Base-by-base conservation (phyloP, 2,797 vertebrate genomes). In the Sebastes steindachneri region DNA sequence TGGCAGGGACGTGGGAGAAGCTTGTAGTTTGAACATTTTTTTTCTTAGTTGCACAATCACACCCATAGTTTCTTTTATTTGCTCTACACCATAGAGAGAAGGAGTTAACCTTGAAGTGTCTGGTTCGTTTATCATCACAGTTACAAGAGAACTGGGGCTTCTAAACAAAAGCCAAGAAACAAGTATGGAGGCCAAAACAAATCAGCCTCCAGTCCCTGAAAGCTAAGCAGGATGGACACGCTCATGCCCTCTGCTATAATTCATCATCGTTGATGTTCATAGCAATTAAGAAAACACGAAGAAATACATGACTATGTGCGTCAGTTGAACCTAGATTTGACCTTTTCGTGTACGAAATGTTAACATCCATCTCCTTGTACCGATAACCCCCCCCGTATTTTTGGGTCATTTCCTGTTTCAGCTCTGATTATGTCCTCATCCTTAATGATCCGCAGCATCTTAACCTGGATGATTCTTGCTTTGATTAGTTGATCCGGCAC, bases 291-390 rank as follows among this genome's bases (percentile, higher is more conserved):
- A 68, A 75, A 70, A 74, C 35, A 53, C 64, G 37, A 68, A 54
- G 10, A 57, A 71, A 74, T 25, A 66, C 41, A 70, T 70, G 82
- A 75, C 77, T 48, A 5, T 21, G 15, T 63, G 45, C 12, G 66
- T 77, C 71, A 70, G 45, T 80, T 59, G 80, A 35, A 3, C 2
- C 1, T 26, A 10, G n/a, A 55, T 48, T 57, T 77, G 86, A 89
- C 86, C 71, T 87, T 89, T 91, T 68, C 7, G 0, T 66, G 19
- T 31, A 21, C 41, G 53, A 75, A 53, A 73, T 77, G 41, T 79
- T 75, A 73, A 51, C 21, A 75, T 64, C n/a, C 10, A 19, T 78
- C 70, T 55, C 45, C 25, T 63, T 23, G 31, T 5, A 5, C 15
- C 3, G n/a, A 63, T 67, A 25, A 54, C 80, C 29, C 9, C 7